phyloP scores from a whole-genome alignment of 1,140 invertebrate species.

The Copidosoma floridanum region DNA sequence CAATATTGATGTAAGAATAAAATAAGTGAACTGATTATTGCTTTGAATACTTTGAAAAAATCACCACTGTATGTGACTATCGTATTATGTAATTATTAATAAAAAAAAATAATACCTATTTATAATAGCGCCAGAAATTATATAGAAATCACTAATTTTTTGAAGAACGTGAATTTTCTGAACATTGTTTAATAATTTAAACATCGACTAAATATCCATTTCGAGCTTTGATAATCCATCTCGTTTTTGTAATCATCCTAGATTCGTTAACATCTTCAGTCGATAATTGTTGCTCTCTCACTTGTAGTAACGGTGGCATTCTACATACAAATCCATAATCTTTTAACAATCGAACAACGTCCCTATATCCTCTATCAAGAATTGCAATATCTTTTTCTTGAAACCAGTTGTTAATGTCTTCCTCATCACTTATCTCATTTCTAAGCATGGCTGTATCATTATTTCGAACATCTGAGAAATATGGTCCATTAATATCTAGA shows the following conservation, averaged over 20 bases:
- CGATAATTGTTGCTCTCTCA: conserved; percentile 5
- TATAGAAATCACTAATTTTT: too few relatives aligned
- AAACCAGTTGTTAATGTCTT: conserved; percentile 15
- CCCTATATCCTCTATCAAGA: conserved; percentile 17
- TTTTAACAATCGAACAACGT: background rate
- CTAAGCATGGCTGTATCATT: conserved; percentile 16
- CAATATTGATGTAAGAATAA: too few relatives aligned
- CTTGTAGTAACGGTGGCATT: conserved; percentile 12
- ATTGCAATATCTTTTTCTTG: conserved; percentile 16
- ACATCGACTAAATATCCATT: too few relatives aligned
- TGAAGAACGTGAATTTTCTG: too few relatives aligned
- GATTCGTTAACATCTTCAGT: conserved; percentile 22
- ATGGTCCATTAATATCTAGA: conserved; percentile 8
- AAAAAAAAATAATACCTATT: too few relatives aligned
- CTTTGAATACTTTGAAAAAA: too few relatives aligned
- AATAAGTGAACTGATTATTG: too few relatives aligned
- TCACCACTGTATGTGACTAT: too few relatives aligned
- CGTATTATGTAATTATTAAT: too few relatives aligned
- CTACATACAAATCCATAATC: conserved; percentile 3
- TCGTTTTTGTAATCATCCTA: conserved; percentile 15
- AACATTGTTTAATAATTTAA: too few relatives aligned
- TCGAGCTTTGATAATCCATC: conserved; percentile 3
- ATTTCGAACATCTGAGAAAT: conserved; percentile 8
- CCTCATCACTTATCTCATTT: conserved; percentile 14
- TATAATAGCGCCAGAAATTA: too few relatives aligned